phyloP scores from a whole-genome alignment of 2,888 invertebrate genomes.

The Drosophila borealis region DNA sequence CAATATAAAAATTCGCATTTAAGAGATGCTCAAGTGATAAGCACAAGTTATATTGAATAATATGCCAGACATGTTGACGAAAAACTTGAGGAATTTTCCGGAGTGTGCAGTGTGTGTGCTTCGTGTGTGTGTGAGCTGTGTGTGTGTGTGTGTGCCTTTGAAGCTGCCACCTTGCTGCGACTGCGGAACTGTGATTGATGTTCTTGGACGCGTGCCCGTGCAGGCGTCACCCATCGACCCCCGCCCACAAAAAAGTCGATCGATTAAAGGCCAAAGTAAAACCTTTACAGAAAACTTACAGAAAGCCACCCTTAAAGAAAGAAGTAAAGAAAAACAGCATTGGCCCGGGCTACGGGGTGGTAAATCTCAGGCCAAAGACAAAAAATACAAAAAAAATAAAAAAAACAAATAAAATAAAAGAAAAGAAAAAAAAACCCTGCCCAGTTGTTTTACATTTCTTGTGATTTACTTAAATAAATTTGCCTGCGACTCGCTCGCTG shows the following conservation, averaged over 20 bases:
- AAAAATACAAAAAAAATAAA: conserved; percentile 16
- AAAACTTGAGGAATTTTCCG: conserved; percentile 35
- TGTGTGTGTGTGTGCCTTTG: conserved; percentile 25
- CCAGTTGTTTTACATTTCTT: conserved; percentile 77
- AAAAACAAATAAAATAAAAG: conserved; percentile 17
- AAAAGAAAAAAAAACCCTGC: conserved; percentile 44
- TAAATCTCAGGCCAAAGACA: conserved; percentile 29
- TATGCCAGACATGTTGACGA: conserved; percentile 11
- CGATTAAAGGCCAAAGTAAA: conserved; percentile 55
- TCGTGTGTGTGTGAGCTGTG: background rate
- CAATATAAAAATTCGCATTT: conserved; percentile 6
- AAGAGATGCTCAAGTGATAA: conserved; percentile 32
- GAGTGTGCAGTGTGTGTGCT: background rate
- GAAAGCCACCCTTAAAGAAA: conserved; percentile 67
- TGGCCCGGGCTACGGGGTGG: background rate
- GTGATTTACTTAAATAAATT: conserved; percentile 79
- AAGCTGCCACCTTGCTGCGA: conserved; percentile 38
- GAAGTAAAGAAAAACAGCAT: background rate
- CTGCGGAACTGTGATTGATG: conserved; percentile 58
- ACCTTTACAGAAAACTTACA: conserved; percentile 43
- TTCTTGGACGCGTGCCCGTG: conserved; percentile 41
- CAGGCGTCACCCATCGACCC: background rate
- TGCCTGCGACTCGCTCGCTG: conserved; percentile 45
- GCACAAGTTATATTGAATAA: conserved; percentile 32
- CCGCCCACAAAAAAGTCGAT: conserved; percentile 34